These are phyloP conservation scores for Erynnis tages DNA, from an alignment of 2,888 invertebrate genomes.

Conservation along the genomic window DNA sequence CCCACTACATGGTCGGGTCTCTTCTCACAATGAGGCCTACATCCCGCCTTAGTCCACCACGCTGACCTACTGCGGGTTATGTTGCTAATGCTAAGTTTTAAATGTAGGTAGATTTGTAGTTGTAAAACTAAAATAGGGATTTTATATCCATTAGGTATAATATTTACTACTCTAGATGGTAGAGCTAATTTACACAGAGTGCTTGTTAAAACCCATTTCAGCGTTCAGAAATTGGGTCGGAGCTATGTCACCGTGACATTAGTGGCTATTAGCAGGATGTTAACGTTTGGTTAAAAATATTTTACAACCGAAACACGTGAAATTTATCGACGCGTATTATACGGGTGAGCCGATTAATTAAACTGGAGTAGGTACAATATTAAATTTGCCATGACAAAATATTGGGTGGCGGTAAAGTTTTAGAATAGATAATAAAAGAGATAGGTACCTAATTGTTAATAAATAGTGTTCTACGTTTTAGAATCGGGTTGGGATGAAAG, in stretches of 20 bases:
- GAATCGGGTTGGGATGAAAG: too few species aligned
- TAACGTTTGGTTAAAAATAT: conserved; percentile 60
- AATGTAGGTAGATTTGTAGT: conserved; percentile 1
- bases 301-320: conserved; percentile 41
- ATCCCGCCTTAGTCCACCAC: too few species aligned
- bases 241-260: conserved; percentile 52
- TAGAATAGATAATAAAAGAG: too few species aligned
- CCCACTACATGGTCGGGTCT: too few species aligned
- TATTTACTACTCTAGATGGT: conserved; percentile 18
- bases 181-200: conserved; percentile 19
- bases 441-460: too few species aligned
- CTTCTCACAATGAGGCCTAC: too few species aligned
- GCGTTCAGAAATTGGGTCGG: conserved; percentile 58
- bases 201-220: conserved; percentile 43
- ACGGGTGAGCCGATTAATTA: conserved; percentile 24
- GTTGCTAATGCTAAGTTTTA: too few species aligned
- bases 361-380: conserved; percentile 32
- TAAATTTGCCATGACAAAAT: conserved; percentile 53
- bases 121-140: neutral
- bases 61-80: too few species aligned
- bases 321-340: conserved; percentile 42
- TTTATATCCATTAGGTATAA: conserved; percentile 13
- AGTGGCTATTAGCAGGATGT: conserved; percentile 68
- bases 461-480: too few species aligned
- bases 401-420: conserved; percentile 42